Base-by-base conservation (phyloP, 2,113 vertebrate genomes). In the Catharus bicknelli region DNA sequence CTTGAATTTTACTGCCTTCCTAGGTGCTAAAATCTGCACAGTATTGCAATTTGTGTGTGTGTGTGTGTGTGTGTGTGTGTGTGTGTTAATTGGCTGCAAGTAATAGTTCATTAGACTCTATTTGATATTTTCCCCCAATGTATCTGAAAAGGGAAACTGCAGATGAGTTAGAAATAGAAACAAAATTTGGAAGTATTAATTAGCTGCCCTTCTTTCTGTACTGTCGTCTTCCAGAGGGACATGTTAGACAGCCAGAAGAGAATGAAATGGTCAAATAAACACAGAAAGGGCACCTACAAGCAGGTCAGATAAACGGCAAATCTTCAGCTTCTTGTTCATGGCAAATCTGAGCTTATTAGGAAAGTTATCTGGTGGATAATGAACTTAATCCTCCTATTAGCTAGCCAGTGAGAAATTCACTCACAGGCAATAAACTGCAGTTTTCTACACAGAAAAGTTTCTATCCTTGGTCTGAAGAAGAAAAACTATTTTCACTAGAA, bases 131-230 rank as follows among this genome's bases (percentile, higher is more conserved):
- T 51, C 26, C 64, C 86, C 55, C 76, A 76, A 84, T 11, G 23
- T 29, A 77, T 55, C 36, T 75, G 40, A 92, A 96, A 95, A 96
- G 32, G 21, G 85, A 94, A 75, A 81, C 78, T 81, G 70, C 9
- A 11, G 83, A 79, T 69, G 68, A 95, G 58, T 77, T 77, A 90
- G 69, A 94, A 95, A 94, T 79, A 86, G 61, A 91, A 84, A 88
- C 59, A 95, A 73, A 76, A 64, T 89, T 74, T 85, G 68, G 18
- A 90, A 91, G 32, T 72, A 72, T 94, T 95, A 96, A 96, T 96
- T 96, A 96, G 82, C 21, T 92, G 69, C 58, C n/a, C 69, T 96
- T 96, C 68, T 93, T 85, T 95, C 58, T 80, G n/a, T 90, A 57
- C 43, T 93, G 40, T 40, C 9, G 70, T 63, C 75, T 91, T 96